Base-by-base conservation (phyloP, 2,113 vertebrate genomes). In the Zootoca vivipara region DNA sequence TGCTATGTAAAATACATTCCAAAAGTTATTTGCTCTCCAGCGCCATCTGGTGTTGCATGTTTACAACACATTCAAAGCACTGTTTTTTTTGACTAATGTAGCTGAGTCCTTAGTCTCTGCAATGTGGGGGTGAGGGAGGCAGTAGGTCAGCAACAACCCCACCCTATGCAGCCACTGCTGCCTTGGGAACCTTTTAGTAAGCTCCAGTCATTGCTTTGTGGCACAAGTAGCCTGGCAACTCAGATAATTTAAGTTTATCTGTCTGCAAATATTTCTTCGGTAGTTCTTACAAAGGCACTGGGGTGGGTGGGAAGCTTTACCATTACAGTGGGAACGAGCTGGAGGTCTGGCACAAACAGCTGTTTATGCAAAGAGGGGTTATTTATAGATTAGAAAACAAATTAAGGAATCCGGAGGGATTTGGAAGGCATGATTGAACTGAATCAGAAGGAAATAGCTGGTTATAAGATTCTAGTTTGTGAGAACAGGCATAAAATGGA, bases 401-500 rank as follows among this genome's bases (percentile, higher is more conserved):
- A 82, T 88, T 30, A 69, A 83, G 40, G 73, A 89, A 70, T 62
- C 67, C 72, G 26, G 26, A 40, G 90, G 80, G 87, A 89, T 85
- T 90, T 87, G 26, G 35, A 85, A 5, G 77, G 69, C 70, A 24
- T 85, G 85, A 28, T 78, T 85, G 70, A 92, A 89, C 88, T 92
- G 77, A 91, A 92, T 92, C 33, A 40, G 24, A 87, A 87, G 78
- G 46, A 79, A 73, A 85, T 10, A 33, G 80, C 87, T 92, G 78
- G 5, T 86, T 91, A 62, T 52, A 52, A 70, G 78, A 1, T 40
- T 28, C 38, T 0, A 24, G n/a, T 3, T n/a, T 20, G 30, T 67
- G 80, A 86, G 33, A 62, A 62, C 16, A 62, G 58, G 2, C 10
- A 33, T 7, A 40, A 62, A 77, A 30, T 58, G 5, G 6, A 13